These are phyloP conservation scores for Dolichomitus sp. DNA, from an alignment of 2,888 invertebrate species.

Conservation along the genomic window DNA sequence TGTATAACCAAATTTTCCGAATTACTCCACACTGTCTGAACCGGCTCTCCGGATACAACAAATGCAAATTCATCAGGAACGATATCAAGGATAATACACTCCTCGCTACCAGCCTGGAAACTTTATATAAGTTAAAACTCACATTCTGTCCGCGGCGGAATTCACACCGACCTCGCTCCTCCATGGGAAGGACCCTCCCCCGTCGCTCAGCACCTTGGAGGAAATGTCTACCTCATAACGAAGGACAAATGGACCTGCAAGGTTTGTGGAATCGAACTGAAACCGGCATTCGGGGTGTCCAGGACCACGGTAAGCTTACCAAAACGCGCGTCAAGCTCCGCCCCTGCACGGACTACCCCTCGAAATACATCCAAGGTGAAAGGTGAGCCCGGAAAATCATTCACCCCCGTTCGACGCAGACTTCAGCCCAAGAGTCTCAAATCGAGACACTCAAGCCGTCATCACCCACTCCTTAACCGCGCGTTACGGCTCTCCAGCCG, in stretches of 20 bases:
- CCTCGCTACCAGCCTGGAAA: not conserved
- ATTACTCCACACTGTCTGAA: not conserved
- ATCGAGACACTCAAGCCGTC: too few relatives aligned
- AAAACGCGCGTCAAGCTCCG: not conserved
- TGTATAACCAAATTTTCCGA: not conserved
- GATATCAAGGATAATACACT: not conserved
- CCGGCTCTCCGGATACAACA: not conserved
- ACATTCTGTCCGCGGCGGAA: not conserved
- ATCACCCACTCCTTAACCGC: too few relatives aligned
- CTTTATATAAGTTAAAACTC: not conserved
- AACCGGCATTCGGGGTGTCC: not conserved
- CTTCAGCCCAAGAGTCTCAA: too few relatives aligned
- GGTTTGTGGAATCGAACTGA: not conserved
- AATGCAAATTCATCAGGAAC: not conserved
- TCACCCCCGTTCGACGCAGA: not conserved
- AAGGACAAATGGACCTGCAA: not conserved
- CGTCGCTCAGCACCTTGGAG: not conserved
- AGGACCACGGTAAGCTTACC: not conserved
- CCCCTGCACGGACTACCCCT: not conserved
- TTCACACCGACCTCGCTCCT: not conserved
- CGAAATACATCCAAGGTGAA: not conserved
- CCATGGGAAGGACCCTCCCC: slow-evolving; percentile 1
- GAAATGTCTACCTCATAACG: not conserved
- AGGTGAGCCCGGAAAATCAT: too few relatives aligned
- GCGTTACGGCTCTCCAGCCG: too few relatives aligned